Evolutionary conservation across 2,797 vertebrate genomes (phyloP).

Genomic region (Notolepis coatsorum): DNA sequence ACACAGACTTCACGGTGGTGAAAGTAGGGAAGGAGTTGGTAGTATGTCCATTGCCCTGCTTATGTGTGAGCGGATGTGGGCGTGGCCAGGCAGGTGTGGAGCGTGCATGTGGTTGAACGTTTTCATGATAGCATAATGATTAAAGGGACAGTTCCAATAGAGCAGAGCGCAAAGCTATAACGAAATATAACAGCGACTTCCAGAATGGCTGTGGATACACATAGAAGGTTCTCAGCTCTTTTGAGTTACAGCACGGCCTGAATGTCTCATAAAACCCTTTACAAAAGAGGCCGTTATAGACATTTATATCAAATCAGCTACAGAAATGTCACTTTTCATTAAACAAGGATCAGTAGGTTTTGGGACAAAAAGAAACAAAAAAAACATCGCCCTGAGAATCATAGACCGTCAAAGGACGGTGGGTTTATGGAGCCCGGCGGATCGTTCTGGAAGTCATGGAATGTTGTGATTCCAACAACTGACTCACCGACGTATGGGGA

Average conservation of each 20-base stretch:
- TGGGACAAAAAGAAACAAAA: conserved; percentile 7
- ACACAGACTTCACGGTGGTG: no score
- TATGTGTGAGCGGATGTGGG: no score
- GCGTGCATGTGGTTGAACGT: no score
- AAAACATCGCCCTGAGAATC: neutral
- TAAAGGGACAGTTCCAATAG: no score
- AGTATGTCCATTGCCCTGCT: no score
- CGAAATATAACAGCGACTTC: no score
- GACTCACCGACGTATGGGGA: conserved; percentile 17
- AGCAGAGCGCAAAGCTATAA: no score
- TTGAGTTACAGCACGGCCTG: neutral
- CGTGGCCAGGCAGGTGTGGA: no score
- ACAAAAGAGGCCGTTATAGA: neutral
- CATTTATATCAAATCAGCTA: neutral
- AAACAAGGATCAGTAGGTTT: conserved; percentile 1
- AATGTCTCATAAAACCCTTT: neutral
- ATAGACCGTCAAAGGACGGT: conserved; percentile 11
- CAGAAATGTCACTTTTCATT: conserved; percentile 5
- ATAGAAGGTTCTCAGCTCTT: no score
- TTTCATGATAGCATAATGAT: no score
- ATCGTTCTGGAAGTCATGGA: conserved; percentile 18
- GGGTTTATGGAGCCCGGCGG: conserved; percentile 5
- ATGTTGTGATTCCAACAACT: conserved; percentile 22
- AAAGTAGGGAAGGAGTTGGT: no score
- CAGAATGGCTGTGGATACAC: no score